Evolutionary conservation across 2,797 vertebrate genomes (phyloP).

Genomic region (Zalophus californianus): DNA sequence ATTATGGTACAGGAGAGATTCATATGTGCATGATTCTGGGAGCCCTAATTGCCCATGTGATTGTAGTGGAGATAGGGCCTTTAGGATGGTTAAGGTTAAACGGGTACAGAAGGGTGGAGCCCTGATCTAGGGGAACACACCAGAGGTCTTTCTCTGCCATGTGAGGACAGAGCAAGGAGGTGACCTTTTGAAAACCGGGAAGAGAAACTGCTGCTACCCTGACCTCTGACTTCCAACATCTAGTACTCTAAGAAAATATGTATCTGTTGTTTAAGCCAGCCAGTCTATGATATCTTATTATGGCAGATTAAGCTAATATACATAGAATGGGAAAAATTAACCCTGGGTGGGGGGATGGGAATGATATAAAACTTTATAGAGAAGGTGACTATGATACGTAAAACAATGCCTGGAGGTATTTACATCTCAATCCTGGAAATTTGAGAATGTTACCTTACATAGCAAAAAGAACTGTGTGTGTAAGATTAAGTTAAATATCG

Average conservation of each 20-base stretch:
- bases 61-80: background rate
- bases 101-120: background rate
- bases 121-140: background rate
- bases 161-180: background rate
- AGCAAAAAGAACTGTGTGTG: background rate
- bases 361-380: background rate
- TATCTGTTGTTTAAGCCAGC: background rate
- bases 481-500: background rate
- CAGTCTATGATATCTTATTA: background rate
- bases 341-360: fast-evolving
- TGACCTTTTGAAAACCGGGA: background rate
- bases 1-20: background rate
- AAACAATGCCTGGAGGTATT: background rate
- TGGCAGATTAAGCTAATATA: background rate
- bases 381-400: background rate
- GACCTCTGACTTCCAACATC: background rate
- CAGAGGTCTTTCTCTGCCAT: background rate
- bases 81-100: background rate
- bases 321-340: background rate
- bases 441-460: background rate
- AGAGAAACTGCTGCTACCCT: background rate
- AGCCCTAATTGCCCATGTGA: background rate
- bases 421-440: background rate
- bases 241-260: background rate
- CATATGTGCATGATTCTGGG: background rate